Conservation (phyloP, 2,113 vertebrate genomes). For the Python bivittatus region DNA sequence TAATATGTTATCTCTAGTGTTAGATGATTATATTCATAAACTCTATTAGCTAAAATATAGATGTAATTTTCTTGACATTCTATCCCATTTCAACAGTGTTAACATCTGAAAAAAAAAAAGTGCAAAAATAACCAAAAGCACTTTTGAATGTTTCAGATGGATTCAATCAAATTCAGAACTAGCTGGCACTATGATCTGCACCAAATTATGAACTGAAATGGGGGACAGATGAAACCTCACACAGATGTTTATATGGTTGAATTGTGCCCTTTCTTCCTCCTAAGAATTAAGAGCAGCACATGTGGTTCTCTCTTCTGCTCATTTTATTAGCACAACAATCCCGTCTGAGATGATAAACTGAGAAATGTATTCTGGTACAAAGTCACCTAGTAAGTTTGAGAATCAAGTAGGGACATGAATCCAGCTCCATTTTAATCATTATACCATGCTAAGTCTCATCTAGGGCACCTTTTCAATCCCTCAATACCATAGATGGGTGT, state of each 20-base stretch:
- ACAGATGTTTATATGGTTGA: background rate
- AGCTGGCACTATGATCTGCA: background rate
- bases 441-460: background rate
- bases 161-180: background rate
- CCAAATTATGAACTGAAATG: background rate
- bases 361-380: background rate
- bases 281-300: background rate
- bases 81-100: background rate
- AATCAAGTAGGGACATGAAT: background rate
- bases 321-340: background rate
- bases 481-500: background rate
- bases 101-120: background rate
- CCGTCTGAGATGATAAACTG: background rate
- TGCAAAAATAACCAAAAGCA: background rate
- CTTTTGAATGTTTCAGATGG: background rate
- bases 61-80: background rate
- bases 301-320: background rate
- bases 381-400: background rate
- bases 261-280: background rate
- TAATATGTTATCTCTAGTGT: background rate
- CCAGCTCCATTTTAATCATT: background rate
- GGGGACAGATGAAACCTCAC: background rate
- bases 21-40: background rate
- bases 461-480: background rate
- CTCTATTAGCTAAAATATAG: background rate